phyloP scores from a whole-genome alignment of 2,888 invertebrate species.

The Athetis lepigone region DNA sequence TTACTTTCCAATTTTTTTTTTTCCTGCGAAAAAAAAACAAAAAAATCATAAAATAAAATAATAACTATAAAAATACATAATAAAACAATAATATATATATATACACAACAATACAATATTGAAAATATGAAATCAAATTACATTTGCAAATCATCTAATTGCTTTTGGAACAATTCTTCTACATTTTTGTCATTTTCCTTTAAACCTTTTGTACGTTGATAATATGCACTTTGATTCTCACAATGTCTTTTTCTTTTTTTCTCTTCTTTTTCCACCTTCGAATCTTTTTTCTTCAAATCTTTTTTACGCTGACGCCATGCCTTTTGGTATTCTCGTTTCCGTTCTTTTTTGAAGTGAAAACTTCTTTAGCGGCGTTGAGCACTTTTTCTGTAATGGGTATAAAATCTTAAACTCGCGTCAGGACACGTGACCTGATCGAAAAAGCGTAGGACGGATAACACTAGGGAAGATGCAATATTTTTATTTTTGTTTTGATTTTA shows the following conservation, averaged over 20 bases:
- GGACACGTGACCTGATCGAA: too few species aligned
- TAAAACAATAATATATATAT: too few species aligned
- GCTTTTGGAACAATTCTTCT: background rate
- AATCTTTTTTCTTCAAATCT: background rate
- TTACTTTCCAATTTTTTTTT: conserved; percentile 6
- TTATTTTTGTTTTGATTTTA: too few species aligned
- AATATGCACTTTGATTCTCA: conserved; percentile 5
- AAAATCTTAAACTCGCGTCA: too few species aligned
- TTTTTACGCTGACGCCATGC: conserved; percentile 31
- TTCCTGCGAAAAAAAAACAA: conserved; percentile 5
- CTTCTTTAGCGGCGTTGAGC: too few species aligned
- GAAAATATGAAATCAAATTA: background rate
- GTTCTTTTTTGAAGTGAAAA: too few species aligned
- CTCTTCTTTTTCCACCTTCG: background rate
- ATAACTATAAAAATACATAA: background rate
- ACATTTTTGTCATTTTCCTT: background rate
- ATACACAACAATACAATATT: background rate
- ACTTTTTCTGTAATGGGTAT: too few species aligned
- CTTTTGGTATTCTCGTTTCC: conserved; percentile 29
- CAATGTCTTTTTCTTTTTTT: background rate
- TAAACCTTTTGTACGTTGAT: background rate
- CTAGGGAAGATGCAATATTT: too few species aligned
- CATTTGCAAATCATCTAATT: too few species aligned
- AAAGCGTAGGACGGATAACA: too few species aligned
- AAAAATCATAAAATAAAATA: conserved; percentile 4